A percentile compares a stretch with the other conserved stretches of the same genome.
These are phyloP conservation scores for Pristionchus pacificus DNA, from an alignment of 1,140 invertebrate species.

Conservation along the genomic window DNA sequence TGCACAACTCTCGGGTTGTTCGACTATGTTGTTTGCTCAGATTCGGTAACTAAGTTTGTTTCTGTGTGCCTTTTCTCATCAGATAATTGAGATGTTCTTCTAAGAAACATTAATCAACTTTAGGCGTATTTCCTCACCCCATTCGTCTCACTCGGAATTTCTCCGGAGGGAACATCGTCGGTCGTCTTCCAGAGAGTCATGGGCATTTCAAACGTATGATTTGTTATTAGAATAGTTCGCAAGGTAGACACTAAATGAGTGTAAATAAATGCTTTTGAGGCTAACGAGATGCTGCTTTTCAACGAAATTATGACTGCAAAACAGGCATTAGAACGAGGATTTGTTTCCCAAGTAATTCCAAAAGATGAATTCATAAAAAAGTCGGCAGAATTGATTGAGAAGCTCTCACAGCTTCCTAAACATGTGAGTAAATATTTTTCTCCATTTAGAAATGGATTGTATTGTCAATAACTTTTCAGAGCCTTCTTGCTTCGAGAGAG, in stretches of 20 bases:
- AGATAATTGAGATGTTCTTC: too few species aligned
- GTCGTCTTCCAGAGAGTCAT: neutral
- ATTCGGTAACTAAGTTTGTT: constrained; percentile 61
- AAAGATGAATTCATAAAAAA: constrained; percentile 18
- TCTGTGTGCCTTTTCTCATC: neutral
- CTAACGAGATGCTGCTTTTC: constrained; percentile 9
- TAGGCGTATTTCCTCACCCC: neutral
- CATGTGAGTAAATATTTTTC: neutral
- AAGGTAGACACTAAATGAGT: too few species aligned
- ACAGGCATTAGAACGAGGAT: constrained; percentile 21
- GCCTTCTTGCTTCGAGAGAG: neutral
- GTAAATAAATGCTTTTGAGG: neutral
- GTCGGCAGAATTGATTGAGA: constrained; percentile 4
- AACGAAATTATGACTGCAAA: neutral
- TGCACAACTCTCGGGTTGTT: constrained; percentile 76
- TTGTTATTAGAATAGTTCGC: neutral
- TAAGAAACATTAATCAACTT: neutral
- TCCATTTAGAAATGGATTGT: neutral
- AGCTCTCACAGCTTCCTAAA: neutral
- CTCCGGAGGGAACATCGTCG: neutral
- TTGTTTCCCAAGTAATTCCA: constrained; percentile 6
- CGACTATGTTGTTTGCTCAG: constrained; percentile 81
- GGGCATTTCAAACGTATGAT: neutral
- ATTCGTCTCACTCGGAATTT: neutral
- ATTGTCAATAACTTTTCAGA: too few species aligned